Evolutionary conservation across 2,797 vertebrate genomes (phyloP).

Genomic region (Takifugu ocellatus): DNA sequence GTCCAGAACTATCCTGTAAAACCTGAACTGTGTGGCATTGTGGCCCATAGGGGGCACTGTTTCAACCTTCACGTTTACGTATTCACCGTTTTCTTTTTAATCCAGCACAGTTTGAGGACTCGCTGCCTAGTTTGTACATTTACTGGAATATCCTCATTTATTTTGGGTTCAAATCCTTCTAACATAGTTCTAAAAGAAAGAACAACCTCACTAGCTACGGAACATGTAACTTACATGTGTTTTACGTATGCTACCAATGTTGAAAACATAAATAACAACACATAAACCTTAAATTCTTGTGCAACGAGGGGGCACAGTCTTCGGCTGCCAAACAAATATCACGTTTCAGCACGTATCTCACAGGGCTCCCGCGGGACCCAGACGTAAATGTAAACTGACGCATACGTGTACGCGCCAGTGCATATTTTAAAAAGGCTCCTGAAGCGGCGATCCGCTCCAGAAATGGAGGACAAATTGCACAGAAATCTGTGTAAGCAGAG

Average conservation of each 20-base stretch:
- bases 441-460: conserved; percentile 33
- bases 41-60: conserved; percentile 65
- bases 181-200: neutral
- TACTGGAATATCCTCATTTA: too few relatives aligned
- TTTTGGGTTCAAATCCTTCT: too few relatives aligned
- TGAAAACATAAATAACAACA: conserved; percentile 10
- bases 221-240: neutral
- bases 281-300: conserved; percentile 7
- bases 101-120: too few relatives aligned
- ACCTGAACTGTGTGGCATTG: neutral
- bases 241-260: conserved; percentile 1
- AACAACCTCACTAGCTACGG: neutral
- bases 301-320: conserved; percentile 22
- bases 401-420: conserved; percentile 59
- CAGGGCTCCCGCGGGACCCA: conserved; percentile 35
- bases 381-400: conserved; percentile 65
- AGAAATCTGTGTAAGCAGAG: conserved; percentile 41
- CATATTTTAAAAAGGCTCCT: conserved; percentile 53
- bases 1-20: too few relatives aligned
- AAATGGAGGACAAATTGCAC: conserved; percentile 54
- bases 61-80: conserved; percentile 30
- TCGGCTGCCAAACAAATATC: conserved; percentile 44
- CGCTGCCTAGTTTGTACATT: too few relatives aligned
- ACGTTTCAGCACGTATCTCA: conserved; percentile 44
- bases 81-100: too few relatives aligned